These are phyloP conservation scores for Mus spicilegus DNA, from an alignment of 2,113 vertebrate genomes.

Conservation along the genomic window DNA sequence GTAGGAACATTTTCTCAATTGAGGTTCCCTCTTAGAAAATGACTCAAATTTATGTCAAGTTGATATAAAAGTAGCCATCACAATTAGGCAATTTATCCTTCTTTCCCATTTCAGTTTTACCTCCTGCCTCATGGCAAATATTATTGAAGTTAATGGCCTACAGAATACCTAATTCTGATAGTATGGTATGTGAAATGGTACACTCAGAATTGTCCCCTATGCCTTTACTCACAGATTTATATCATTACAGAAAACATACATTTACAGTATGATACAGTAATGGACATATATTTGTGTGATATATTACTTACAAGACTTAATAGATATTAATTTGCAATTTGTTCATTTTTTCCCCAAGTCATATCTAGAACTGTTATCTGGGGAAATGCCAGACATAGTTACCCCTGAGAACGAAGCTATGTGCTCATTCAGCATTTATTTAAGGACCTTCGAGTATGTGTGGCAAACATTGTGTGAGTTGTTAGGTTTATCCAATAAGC, in stretches of 20 bases:
- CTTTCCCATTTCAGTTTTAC: not conserved
- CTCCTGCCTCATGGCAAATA: not conserved
- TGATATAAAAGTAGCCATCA: not conserved
- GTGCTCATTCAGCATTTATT: slow-evolving; percentile 7
- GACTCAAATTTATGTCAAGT: not conserved
- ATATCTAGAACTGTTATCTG: not conserved
- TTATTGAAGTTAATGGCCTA: not conserved
- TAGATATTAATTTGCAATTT: not conserved
- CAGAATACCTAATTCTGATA: not conserved
- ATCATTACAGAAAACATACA: not conserved
- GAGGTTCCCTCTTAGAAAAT: not conserved
- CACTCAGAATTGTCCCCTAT: not conserved
- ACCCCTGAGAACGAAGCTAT: not conserved
- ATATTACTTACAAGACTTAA: slow-evolving; percentile 4
- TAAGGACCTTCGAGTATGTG: not conserved
- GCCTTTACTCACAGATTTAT: not conserved
- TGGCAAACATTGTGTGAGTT: not conserved
- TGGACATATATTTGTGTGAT: not conserved
- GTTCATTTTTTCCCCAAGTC: not conserved
- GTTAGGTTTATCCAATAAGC: not conserved
- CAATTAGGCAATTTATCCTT: not conserved
- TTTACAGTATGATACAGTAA: not conserved
- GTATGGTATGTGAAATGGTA: not conserved
- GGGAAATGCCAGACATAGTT: slow-evolving; percentile 6
- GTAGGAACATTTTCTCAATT: not conserved